Base-by-base conservation (phyloP, 2,797 vertebrate species). In the Cynodonichthys magdalenae region DNA sequence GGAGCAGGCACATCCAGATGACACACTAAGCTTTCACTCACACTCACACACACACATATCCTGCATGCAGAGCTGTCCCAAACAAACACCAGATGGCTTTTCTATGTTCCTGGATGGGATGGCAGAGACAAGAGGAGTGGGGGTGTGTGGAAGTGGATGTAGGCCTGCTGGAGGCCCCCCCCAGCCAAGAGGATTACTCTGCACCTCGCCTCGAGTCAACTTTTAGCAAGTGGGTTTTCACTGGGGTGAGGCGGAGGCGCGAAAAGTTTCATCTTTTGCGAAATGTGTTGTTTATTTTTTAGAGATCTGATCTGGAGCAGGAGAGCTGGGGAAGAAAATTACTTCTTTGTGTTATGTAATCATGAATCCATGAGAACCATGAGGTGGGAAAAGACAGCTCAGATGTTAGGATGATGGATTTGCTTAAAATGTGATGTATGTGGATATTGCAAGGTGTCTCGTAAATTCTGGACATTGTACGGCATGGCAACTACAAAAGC, bases 71-170 rank as follows among this genome's bases (percentile, higher is more conserved):
- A 86, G 85, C 75, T 84, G 84, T 89, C 88, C 88, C 89, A 91
- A 90, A 90, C 91, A 93, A 93, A 93, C 91, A 93, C 91, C 93
- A 94, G 93, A 94, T 94, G 93, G 93, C 89, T 87, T 81, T 84
- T 83, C 87, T 88, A 8, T 47, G 83, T 86, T 91, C 80, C 85
- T 89, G 90, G 80, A 89, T 79, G 80, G 82, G 90, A 85, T 85
- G 90, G 84, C 84, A 74, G 73, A n/a, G 80, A 79, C 68, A 74
- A 77, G 49, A 20, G 58, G 71, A 59, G 64, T 53, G 46, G 69
- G 65, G 15, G 15, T 36, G 56, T 45, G 82, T 59, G 75, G 87
- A 68, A 70, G 77, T 73, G 61, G 73, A 84, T 66, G 74, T 48
- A 27, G 46, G 62, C 75, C 80, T 63, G 54, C 53, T 74, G 70